Conservation (phyloP, 2,113 vertebrate species). For the Pelodiscus sinensis region DNA sequence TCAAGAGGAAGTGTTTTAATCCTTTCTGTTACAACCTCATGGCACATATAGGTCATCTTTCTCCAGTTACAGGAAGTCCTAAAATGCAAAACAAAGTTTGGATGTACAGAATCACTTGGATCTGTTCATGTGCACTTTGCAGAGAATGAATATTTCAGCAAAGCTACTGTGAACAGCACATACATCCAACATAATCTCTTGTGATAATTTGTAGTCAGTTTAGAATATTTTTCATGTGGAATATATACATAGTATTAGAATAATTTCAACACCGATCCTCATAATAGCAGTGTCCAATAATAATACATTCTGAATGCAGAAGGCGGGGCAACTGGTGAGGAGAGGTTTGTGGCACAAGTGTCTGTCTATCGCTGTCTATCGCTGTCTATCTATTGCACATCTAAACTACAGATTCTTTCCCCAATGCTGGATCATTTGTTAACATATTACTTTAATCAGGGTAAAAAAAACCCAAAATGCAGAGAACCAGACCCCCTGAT, state of each 20-base stretch:
- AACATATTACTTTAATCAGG: not conserved
- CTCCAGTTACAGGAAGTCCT: not conserved
- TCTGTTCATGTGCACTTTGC: not conserved
- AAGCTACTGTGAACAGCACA: not conserved
- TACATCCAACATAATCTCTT: not conserved
- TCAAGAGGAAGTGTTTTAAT: not conserved
- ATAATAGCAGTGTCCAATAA: not conserved
- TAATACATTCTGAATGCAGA: not conserved
- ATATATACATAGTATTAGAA: not conserved
- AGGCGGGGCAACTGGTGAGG: no score
- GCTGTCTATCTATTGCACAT: not conserved
- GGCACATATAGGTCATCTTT: not conserved
- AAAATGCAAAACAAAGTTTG: not conserved
- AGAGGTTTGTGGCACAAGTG: not conserved
- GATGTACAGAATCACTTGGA: not conserved
- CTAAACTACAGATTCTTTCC: not conserved
- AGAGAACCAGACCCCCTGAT: not conserved
- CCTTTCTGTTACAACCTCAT: not conserved
- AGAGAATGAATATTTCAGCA: not conserved
- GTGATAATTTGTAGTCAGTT: rapidly evolving
- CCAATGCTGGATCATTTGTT: not conserved
- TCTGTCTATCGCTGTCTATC: not conserved
- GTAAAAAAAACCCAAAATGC: not conserved
- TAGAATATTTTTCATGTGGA: not conserved
- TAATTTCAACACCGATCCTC: not conserved